Evolutionary conservation across 2,888 invertebrate species (phyloP), one percentile per base, ranked within the genome.

Genomic region (Drosophila conformis): DNA sequence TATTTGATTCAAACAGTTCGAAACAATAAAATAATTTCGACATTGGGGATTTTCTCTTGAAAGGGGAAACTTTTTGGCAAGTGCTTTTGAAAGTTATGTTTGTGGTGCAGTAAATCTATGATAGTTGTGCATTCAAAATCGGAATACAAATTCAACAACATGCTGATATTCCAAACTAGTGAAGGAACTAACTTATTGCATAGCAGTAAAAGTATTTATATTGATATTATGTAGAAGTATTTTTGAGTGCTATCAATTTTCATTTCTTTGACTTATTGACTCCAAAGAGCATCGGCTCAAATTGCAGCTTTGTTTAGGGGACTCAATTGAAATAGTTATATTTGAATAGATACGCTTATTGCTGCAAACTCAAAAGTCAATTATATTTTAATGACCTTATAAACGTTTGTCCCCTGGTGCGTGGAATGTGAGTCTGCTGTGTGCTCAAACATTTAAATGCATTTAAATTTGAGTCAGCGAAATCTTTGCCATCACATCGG

Each of bases 321-420:
- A n/a, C 27, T 56, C 27, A 27, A 27, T n/a, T 54, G 36, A 13
- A 27, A 54, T 54, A 13, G 11, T 27, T 27, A 27, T 42, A 40
- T 38, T 38, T 27, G n/a, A 56, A 15, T n/a, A 35, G 18, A 54
- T 27, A 27, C 53, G 15, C 21, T 33, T 36, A 8, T 57, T 35
- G 21, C 49, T 7, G 57, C 25, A 38, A 46, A 38, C 15, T 60
- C 40, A 60, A 61, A 61, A 61, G 64, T 61, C 58, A 35, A 78
- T 58, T 76, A 56, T 46, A 56, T 18, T 78, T 76, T 78, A 56
- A 77, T 52, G 75, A 59, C 15, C 33, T 31, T 69, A 74, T 77
- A 77, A 78, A 65, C 48, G 65, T 40, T 56, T 54, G 49, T 33
- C 25, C 51, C 46, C 15, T 33, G 58, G 49, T 49, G 62, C 65